Evolutionary conservation across 1,140 invertebrate genomes (phyloP), one percentile per base, ranked within the genome.

Genomic region (Leptinotarsa undecemlineata): DNA sequence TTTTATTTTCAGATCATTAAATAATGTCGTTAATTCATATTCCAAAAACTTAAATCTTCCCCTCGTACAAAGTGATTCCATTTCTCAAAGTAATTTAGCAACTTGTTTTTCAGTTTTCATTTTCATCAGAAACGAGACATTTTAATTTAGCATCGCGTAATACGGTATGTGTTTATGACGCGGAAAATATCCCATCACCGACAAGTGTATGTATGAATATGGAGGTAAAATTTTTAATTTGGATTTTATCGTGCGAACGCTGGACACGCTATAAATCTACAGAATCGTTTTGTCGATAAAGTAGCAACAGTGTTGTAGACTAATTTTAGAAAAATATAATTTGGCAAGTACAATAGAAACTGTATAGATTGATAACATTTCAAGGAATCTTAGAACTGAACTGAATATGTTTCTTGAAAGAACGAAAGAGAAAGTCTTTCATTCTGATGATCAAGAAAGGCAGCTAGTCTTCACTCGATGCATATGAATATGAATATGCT

Each of bases 161-260:
- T 57, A 61, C 42, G 66, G 42, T 20, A 63, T 26, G 70, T 72
- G 70, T 72, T 72, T 72, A 72, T 72, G 70, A 72, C 70, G 51
- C 51, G 70, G 70, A 72, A 72, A 72, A 72, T 60, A 57, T 72
- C 60, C 70, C 70, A 72, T 72, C 60, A 33, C 23, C 11, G 23
- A 68, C 23, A 33, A 42, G 42, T 68, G 66, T 68, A 33, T 42
- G n/a, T 4, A 42, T 42, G 42, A 47, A 68, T 68, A 68, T 68
- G n/a, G 42, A 68, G 42, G 66, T 42, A 68, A 64, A 17, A 68
- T 68, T 68, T 68, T 68, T 68, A 68, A 68, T 68, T 68, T 68
- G 66, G 23, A 19, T 68, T 68, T 68, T 68, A 68, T 68, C 66
- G 33, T 19, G 23, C n/a, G 23, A 47, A 26, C 66, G 19, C 66